A percentile compares a stretch with the other conserved stretches of the same genome.
These are phyloP conservation scores for Butorides virescens DNA, from an alignment of 2,113 vertebrate species.

Conservation along the genomic window DNA sequence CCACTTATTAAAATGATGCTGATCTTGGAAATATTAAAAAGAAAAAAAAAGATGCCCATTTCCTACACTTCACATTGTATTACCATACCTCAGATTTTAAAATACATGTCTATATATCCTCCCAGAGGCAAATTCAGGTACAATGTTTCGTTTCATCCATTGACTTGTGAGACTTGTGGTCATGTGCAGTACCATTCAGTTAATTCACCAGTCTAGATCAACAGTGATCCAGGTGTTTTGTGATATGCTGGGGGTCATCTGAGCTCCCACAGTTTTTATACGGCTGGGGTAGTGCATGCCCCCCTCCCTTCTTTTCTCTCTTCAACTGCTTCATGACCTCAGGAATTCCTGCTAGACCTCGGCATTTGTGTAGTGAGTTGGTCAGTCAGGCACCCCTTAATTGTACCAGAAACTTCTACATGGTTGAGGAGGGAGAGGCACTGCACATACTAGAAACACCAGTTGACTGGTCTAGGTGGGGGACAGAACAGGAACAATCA, in stretches of 20 bases:
- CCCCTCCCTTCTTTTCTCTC: too few species aligned
- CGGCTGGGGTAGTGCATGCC: too few species aligned
- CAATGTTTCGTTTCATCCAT: background rate
- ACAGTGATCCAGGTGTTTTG: background rate
- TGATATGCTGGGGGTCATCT: background rate
- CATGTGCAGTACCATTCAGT: background rate
- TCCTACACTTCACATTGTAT: background rate
- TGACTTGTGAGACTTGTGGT: background rate
- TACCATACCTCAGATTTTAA: background rate
- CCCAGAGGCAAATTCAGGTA: background rate
- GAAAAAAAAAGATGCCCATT: background rate
- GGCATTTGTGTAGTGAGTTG: too few species aligned
- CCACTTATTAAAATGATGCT: background rate
- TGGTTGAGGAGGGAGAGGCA: too few species aligned
- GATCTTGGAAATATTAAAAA: background rate
- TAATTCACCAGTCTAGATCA: background rate
- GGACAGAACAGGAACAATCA: too few species aligned
- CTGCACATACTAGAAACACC: too few species aligned
- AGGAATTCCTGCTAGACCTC: too few species aligned
- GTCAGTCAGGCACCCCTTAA: too few species aligned
- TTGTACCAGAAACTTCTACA: too few species aligned
- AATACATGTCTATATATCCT: background rate
- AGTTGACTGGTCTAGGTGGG: too few species aligned
- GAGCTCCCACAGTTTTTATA: background rate
- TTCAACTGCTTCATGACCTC: too few species aligned